Evolutionary conservation across 2,113 vertebrate species (phyloP).

Genomic region (Athene noctua): DNA sequence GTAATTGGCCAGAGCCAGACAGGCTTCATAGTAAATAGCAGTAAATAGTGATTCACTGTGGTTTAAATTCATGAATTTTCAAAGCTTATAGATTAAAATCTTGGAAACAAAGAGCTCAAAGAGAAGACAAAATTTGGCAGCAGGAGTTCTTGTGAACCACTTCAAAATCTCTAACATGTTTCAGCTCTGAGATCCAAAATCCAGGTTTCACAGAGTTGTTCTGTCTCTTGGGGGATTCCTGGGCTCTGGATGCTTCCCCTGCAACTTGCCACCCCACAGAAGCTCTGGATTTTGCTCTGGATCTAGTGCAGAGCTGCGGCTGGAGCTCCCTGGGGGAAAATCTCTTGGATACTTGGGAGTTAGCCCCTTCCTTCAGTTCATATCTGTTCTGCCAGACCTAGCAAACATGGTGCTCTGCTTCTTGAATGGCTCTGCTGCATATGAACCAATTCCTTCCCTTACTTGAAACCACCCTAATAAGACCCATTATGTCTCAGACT

Average conservation of each 20-base stretch:
- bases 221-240: neutral
- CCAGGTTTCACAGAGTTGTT: neutral
- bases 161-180: neutral
- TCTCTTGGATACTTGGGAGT: neutral
- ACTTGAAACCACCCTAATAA: neutral
- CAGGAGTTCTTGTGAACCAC: neutral
- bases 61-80: neutral
- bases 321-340: neutral
- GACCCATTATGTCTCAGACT: fast-evolving
- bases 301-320: neutral
- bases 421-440: neutral
- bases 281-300: neutral
- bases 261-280: neutral
- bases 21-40: neutral
- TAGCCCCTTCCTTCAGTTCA: neutral
- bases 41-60: neutral
- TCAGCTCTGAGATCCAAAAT: neutral
- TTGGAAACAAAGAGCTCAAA: neutral
- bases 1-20: neutral
- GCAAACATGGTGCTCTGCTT: neutral
- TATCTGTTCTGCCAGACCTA: neutral
- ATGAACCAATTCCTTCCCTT: neutral
- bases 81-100: neutral
- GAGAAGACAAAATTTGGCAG: neutral
- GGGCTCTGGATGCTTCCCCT: neutral